Evolutionary conservation across 2,113 vertebrate species (phyloP), one percentile per base, ranked within the genome.

Genomic region (Perca schrenkii): DNA sequence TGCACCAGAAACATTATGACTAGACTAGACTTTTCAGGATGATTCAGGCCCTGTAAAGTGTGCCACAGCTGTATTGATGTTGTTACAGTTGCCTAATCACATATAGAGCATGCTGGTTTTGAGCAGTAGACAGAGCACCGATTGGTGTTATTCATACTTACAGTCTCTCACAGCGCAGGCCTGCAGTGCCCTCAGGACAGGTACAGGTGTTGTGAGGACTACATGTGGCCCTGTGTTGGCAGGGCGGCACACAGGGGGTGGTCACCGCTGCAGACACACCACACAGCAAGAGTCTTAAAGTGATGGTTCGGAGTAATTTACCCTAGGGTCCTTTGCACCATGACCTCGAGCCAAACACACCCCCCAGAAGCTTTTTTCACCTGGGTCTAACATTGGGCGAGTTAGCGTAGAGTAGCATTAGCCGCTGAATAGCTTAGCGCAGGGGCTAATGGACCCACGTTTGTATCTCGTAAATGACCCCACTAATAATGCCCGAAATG

Each of bases 141-240:
- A 3, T 62, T 58, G 28, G 10, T 52, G 21, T 25, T 52, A 8
- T 3, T 74, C 14, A 12, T 47, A 91, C 94, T 93, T 72, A 96
- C 96, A 96, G 92, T 86, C 80, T 94, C 78, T 96, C 94, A 80
- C 96, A 96, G 79, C 95, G 95, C 49, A 95, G 86, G 19, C 96
- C 96, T 1, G 93, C 79, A 0, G 96, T 96, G 68, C 96, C 96
- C 53, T 91, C 77, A 0, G 93, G 90, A 83, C 96, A 96, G 43
- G 83, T 92, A 74, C 96, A 96, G 43, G 93, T 95, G 82, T 96
- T 96, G 78, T 93, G 95, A 43, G 95, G 95, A 71, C 91, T 91
- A 80, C 96, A 96, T 60, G 86, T 93, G 68, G 93, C 94, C 0
- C 95, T 95, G 6, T 96, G 94, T 31, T 93, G 91, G 72, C 96